These are phyloP conservation scores for Umimayanthus chanpuru DNA, from an alignment of 92 coral and sea anemone species.

Conservation along the genomic window DNA sequence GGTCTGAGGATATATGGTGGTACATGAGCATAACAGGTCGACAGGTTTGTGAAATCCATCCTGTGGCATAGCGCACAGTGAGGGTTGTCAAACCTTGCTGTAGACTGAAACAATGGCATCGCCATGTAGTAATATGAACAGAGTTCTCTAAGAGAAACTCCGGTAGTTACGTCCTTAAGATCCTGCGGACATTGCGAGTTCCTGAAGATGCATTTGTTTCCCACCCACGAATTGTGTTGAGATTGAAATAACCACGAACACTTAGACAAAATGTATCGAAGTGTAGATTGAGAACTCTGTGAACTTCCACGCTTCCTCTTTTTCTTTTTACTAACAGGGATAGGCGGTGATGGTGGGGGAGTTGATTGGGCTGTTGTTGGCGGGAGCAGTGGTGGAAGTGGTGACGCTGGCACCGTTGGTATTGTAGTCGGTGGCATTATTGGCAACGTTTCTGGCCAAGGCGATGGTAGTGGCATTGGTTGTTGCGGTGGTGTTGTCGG, in stretches of 20 bases:
- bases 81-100: slow-evolving; percentile 26
- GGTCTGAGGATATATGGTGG: not conserved
- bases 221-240: slow-evolving; percentile 6
- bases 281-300: not conserved
- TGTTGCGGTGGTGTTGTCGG: too few species aligned
- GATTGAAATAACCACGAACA: not conserved
- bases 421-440: too few species aligned
- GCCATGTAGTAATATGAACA: slow-evolving; percentile 12
- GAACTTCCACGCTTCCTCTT: not conserved
- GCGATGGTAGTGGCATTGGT: too few species aligned
- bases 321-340: not conserved
- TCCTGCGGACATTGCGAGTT: not conserved
- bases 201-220: slow-evolving; percentile 20
- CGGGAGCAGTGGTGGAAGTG: too few species aligned
- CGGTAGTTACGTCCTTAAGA: not conserved
- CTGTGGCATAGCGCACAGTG: slow-evolving; percentile 48
- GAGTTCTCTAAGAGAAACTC: slow-evolving; percentile 5
- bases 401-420: too few species aligned
- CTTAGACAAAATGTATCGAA: not conserved
- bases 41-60: slow-evolving; percentile 13
- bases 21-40: not conserved
- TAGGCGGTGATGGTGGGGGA: too few species aligned
- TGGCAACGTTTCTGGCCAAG: too few species aligned
- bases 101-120: slow-evolving; percentile 22
- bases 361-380: too few species aligned